Conservation (phyloP, 2,113 vertebrate genomes). For the Otolemur garnettii region DNA sequence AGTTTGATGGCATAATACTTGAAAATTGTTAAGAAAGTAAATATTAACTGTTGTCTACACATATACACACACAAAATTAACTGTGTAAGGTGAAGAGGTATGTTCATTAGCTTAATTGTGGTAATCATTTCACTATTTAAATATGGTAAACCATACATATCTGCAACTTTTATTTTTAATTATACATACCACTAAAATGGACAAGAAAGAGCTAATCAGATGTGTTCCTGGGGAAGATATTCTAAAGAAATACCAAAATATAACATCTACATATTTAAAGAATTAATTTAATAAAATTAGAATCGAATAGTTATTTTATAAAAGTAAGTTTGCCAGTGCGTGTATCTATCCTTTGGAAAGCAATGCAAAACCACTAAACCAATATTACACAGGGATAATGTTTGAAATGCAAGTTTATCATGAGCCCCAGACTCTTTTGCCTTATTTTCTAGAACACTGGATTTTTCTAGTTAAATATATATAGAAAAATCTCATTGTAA, state of each 20-base stretch:
- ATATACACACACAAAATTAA: background rate
- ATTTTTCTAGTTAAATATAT: constrained; percentile 15
- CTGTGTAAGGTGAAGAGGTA: background rate
- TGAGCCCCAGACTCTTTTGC: background rate
- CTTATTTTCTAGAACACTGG: background rate
- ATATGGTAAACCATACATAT: background rate
- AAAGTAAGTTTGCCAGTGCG: background rate
- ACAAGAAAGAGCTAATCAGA: background rate
- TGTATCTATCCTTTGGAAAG: background rate
- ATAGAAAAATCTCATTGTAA: background rate
- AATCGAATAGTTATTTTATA: background rate
- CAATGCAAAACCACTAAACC: background rate
- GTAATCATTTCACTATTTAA: background rate
- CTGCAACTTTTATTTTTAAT: background rate
- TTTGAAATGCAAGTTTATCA: background rate
- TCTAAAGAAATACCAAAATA: background rate
- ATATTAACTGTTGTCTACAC: background rate
- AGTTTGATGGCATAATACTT: background rate
- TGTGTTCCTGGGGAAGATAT: background rate
- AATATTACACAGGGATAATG: background rate
- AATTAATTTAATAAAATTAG: constrained; percentile 8
- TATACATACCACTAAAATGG: background rate
- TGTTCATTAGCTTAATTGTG: background rate
- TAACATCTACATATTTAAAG: background rate
- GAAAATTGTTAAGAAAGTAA: background rate